Evolutionary conservation across 2,888 invertebrate genomes (phyloP).

Genomic region (Ischnura elegans): DNA sequence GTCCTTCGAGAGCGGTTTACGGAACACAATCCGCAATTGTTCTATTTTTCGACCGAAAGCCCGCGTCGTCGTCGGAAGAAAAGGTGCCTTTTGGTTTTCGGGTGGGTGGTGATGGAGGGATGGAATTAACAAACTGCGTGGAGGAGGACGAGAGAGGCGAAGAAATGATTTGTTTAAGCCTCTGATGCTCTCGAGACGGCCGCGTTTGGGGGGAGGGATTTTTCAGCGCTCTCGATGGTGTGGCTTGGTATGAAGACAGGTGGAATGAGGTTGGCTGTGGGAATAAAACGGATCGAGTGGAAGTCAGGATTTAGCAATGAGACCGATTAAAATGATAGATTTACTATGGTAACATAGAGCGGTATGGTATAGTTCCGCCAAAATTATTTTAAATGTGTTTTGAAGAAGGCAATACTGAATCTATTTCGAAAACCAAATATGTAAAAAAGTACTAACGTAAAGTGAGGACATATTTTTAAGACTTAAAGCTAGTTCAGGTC

Average conservation of each 20-base stretch:
- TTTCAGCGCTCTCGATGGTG: neutral
- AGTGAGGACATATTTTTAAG: no score
- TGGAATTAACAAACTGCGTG: neutral
- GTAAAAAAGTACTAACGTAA: no score
- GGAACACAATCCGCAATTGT: slow-evolving; percentile 17
- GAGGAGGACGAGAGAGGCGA: neutral
- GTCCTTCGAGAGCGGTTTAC: neutral
- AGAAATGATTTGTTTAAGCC: neutral
- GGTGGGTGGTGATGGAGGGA: neutral
- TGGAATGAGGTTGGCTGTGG: neutral
- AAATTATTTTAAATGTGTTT: no score
- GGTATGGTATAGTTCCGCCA: no score
- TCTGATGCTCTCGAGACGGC: neutral
- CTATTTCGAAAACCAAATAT: no score
- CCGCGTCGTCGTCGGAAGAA: neutral
- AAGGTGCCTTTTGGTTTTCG: neutral
- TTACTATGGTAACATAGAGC: no score
- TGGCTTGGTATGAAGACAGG: neutral
- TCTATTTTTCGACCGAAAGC: neutral
- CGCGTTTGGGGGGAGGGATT: neutral
- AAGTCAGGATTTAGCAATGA: no score
- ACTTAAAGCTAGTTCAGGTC: no score
- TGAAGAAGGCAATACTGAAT: no score
- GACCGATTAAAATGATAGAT: no score
- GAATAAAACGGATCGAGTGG: no score